Evolutionary conservation across 2,888 invertebrate genomes (phyloP), one percentile per base, ranked within the genome.

Genomic region (Chelonus formosanus): DNA sequence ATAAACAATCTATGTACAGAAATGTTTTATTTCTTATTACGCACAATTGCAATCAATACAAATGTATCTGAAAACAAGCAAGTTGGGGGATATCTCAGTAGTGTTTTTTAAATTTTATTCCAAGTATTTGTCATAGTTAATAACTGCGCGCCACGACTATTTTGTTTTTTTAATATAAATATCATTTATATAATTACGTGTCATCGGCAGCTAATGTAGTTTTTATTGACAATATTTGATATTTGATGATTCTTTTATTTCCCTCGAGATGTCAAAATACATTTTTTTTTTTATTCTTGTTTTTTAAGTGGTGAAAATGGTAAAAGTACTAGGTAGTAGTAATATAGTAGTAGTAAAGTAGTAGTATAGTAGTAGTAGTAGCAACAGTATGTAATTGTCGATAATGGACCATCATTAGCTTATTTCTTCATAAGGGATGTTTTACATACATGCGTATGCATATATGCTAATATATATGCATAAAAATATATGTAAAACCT

Each of bases 31-130:
- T 84, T 84, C 57, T 83, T 85, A 84, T 84, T 84, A 85, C 84
- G 84, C 84, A 85, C 84, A 84, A 84, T 84, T 84, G 84, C 84
- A 84, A 85, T 84, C 83, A 84, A 84, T 85, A 85, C 84, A 85
- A 85, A 84, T 84, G 84, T 85, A 84, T 84, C 83, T 84, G 83
- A 85, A 20, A 84, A 83, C 84, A 85, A 85, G 84, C 84, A 84
- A 84, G 84, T 82, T 82, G 84, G 84, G 82, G 84, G 84, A 83
- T 84, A 83, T 83, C 84, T 84, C 84, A 82, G 82, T 84, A 81
- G 80, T 52, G 10, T 59, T 48, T 35, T 5, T 43, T 31, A 3
- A 6, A 20, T 78, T 77, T 76, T 81, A 82, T 83, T 80, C 80
- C 83, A 80, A 79, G 68, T 78, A 79, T 77, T 57, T 40, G 78